Evolutionary conservation across 2,888 invertebrate species (phyloP), one percentile per base, ranked within the genome.

Genomic region (Cantharis nigra): DNA sequence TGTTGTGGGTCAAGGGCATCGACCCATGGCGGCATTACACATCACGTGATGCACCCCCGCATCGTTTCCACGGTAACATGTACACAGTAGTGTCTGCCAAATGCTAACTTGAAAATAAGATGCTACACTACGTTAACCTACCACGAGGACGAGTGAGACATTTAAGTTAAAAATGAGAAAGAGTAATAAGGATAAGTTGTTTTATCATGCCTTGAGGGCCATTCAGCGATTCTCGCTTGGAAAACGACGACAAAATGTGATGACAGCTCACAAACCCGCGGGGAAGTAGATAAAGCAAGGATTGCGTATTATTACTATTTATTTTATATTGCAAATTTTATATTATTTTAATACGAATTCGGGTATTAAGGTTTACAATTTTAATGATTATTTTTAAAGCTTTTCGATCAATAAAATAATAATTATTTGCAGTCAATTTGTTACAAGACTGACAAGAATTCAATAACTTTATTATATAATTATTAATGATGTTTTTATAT

Each of bases 1-100:
- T 78, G 74, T 78, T 79, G 70, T 81, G 75, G 81, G 81, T 81
- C 81, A 81, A 81, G 80, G 78, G 81, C 80, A 77, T 80, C 80
- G 79, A 80, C 79, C 80, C 75, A 77, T 77, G 74, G 77, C 81
- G 80, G 80, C 79, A 81, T 72, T 75, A 72, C 77, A 77, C 74
- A 77, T 77, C 77, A 75, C 77, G 74, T 73, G 78, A 74, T 64
- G 70, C 75, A 69, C 74, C 79, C 79, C 78, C 76, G 74, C 69
- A 72, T 78, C 75, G 81, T 80, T 80, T 77, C 79, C 79, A 77
- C 72, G 80, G 80, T 74, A 81, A 81, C 81, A 77, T 75, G 69
- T 80, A 81, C 81, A 77, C 74, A 70, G 76, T 71, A 76, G 72
- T 72, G 71, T 75, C 70, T 79, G 78, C 75, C 80, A 78, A 81